Evolutionary conservation across 2,888 invertebrate species (phyloP), one percentile per base, ranked within the genome.

Genomic region (Melikaiella ostensackeni): DNA sequence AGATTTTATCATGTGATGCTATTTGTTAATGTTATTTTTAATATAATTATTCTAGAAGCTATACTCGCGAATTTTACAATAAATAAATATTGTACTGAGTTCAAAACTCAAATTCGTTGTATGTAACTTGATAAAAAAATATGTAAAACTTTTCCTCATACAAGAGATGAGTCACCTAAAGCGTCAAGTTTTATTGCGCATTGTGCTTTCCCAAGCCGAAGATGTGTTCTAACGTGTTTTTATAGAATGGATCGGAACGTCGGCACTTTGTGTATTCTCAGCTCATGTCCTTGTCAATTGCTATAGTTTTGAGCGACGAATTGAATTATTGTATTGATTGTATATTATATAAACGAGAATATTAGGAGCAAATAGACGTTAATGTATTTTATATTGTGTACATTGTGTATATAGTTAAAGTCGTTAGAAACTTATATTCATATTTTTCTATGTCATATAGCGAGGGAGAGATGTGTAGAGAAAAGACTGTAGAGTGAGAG

Each of bases 391-490:
- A 57, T 77, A 75, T 78, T 78, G 81, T 88, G 88, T 88, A 88
- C 85, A 88, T 86, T 85, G 85, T 88, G 88, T 88, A 87, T 86
- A 88, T 87, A 88, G 84, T 79, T 79, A 80, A 82, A 83, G 80
- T 79, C 30, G 77, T 79, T 80, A 81, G 80, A 81, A 79, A 78
- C 77, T 79, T 79, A 80, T 83, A 86, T 88, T 91, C 88, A 91
- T 91, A 91, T 91, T 91, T 91, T 91, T 91, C 88, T 91, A 91
- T 91, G 87, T 87, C 85, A 85, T 75, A 24, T 16, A 75, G 66
- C 21, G 30, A 38, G 61, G 38, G 75, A 77, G 70, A 61, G 42
- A 30, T 35, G 57, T 24, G 30, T 30, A 70, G 46, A 70, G 46
- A 74, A 61, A 59, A 61, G 70, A 78, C 64, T 38, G 78, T 61